Conservation (phyloP, 1,140 invertebrate genomes). For the Tetramorium parvispinum region DNA sequence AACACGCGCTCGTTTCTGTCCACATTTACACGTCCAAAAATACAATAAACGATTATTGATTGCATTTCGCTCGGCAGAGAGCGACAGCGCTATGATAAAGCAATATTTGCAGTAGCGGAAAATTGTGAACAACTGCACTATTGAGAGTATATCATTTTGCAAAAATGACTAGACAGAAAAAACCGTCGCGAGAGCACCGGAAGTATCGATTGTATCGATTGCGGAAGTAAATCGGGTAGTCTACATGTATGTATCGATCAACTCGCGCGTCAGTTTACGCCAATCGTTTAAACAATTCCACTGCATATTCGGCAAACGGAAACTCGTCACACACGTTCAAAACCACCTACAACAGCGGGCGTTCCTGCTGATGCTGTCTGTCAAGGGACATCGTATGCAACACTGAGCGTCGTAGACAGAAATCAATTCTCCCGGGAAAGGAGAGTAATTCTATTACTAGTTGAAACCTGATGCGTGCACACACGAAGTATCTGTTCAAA, state of each 20-base stretch:
- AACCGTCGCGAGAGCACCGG: constrained; percentile 44
- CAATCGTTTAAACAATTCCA: not conserved
- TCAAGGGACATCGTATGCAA: constrained; percentile 70
- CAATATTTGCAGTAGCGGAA: constrained; percentile 35
- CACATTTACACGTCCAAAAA: not conserved
- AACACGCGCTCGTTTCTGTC: not conserved
- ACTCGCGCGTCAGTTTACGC: not conserved
- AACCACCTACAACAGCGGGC: constrained; percentile 15
- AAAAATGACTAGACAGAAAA: constrained; percentile 17
- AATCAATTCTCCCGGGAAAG: constrained; percentile 77
- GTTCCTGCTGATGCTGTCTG: constrained; percentile 55
- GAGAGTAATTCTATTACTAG: constrained; percentile 83
- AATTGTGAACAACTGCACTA: constrained; percentile 16
- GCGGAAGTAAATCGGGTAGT: not conserved
- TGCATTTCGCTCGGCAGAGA: not conserved
- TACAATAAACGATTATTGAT: constrained; percentile 26
- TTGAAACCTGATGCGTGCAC: constrained; percentile 80
- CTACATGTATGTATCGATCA: not conserved
- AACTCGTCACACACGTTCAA: not conserved
- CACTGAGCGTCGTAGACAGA: constrained; percentile 70
- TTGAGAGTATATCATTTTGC: not conserved
- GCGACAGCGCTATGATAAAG: not conserved
- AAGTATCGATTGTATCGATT: constrained; percentile 24
- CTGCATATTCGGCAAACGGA: not conserved
- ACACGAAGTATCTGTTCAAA: constrained; percentile 17